Percentiles rank a stretch among this genome's conserved stretches.
Conservation (phyloP, 2,888 invertebrate genomes). For the Caenorhabditis sulstoni region DNA sequence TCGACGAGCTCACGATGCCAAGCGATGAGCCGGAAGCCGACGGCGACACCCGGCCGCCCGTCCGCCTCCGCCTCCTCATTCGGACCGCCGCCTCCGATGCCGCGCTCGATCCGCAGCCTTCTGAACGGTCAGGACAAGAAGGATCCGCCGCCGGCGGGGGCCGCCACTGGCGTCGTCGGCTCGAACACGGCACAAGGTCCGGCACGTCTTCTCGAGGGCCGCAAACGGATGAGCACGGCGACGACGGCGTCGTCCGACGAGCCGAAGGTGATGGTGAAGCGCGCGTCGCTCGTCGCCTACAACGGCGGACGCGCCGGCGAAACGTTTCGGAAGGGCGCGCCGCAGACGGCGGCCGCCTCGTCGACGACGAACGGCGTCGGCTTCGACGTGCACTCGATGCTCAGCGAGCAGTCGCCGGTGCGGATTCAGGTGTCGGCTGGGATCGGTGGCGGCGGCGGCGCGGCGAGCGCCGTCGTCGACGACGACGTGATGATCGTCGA, state of each 20-base stretch:
- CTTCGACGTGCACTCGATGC: constrained; percentile 26
- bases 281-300: constrained; percentile 12
- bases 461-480: constrained; percentile 6
- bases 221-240: too few relatives aligned
- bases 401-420: constrained; percentile 38
- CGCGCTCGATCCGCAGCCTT: background rate
- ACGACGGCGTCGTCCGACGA: background rate
- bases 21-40: background rate
- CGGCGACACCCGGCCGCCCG: background rate
- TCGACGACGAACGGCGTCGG: constrained; percentile 8
- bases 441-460: background rate
- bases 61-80: too few relatives aligned
- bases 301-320: constrained; percentile 48
- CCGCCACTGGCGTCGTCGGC: constrained; percentile 9
- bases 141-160: background rate
- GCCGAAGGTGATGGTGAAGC: background rate
- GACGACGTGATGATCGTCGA: constrained; percentile 20
- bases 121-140: background rate
- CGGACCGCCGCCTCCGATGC: constrained; percentile 33
- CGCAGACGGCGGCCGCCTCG: background rate
- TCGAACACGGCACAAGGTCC: constrained; percentile 38
- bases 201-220: constrained; percentile 28
- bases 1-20: background rate
- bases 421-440: constrained; percentile 36
- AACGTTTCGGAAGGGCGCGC: constrained; percentile 1